Percentiles rank a stretch among this genome's conserved stretches.
phyloP scores from a whole-genome alignment of 2,888 invertebrate species.

The Acanthosoma haemorrhoidale region DNA sequence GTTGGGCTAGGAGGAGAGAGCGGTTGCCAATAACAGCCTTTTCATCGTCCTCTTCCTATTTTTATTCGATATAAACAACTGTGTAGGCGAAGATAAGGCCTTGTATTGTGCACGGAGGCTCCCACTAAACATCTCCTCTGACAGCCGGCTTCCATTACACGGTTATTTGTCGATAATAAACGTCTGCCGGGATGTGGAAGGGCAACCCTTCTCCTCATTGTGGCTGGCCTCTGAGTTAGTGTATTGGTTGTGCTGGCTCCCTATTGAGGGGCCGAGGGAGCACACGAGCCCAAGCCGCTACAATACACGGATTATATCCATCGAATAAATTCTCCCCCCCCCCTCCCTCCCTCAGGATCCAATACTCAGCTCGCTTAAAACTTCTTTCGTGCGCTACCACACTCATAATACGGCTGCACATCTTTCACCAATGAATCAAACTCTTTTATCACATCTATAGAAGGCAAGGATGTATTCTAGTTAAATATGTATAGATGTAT shows the following conservation, averaged over 20 bases:
- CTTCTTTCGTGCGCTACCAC: too few relatives aligned
- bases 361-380: too few relatives aligned
- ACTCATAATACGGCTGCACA: too few relatives aligned
- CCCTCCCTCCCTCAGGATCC: too few relatives aligned
- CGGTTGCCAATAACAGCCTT: neutral
- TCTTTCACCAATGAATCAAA: too few relatives aligned
- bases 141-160: neutral
- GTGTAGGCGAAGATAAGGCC: neutral
- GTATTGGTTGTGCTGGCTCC: neutral
- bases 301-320: slow-evolving; percentile 8
- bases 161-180: slow-evolving; percentile 9
- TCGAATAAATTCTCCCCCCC: neutral
- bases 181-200: neutral
- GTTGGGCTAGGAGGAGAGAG: neutral
- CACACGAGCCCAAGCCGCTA: neutral
- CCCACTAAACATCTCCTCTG: neutral
- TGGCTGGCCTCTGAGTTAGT: neutral
- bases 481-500: too few relatives aligned
- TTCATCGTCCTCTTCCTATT: neutral
- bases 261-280: neutral
- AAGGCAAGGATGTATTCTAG: too few relatives aligned
- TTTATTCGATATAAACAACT: neutral
- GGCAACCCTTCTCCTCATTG: neutral
- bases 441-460: too few relatives aligned
- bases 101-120: neutral